These are phyloP conservation scores for Furcula furcula DNA, from an alignment of 2,888 invertebrate genomes.

Conservation along the genomic window DNA sequence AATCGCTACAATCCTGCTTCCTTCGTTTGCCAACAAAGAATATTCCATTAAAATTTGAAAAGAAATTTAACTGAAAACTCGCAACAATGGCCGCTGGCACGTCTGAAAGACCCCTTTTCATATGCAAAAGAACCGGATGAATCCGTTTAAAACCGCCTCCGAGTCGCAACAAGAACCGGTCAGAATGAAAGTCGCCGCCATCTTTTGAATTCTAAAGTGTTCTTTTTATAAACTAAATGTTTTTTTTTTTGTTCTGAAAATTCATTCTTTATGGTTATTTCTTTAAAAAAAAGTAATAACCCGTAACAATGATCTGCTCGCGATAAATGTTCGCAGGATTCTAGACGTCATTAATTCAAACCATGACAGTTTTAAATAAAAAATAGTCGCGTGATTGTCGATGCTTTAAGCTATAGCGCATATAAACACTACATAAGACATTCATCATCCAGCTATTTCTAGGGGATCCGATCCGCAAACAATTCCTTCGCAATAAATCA, in stretches of 20 bases:
- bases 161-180: constrained; percentile 25
- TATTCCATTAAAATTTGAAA: constrained; percentile 28
- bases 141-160: constrained; percentile 24
- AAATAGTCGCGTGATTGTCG: too few relatives aligned
- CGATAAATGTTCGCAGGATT: too few relatives aligned
- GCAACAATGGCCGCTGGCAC: constrained; percentile 22
- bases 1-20: neutral
- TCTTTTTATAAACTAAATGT: constrained; percentile 12
- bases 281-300: too few relatives aligned
- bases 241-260: constrained; percentile 12
- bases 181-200: constrained; percentile 17
- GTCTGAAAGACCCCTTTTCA: constrained; percentile 30
- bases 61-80: constrained; percentile 18
- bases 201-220: constrained; percentile 21
- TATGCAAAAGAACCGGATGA: constrained; percentile 34
- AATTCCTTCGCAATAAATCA: constrained; percentile 18
- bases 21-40: neutral
- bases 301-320: too few relatives aligned
- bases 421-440: neutral
- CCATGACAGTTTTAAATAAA: too few relatives aligned
- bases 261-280: too few relatives aligned
- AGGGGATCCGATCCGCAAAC: constrained; percentile 15
- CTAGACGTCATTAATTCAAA: too few relatives aligned
- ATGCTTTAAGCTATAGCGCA: too few relatives aligned
- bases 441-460: neutral